Base-by-base conservation (phyloP, 2,797 vertebrate species). In the Sebastes glaucus region DNA sequence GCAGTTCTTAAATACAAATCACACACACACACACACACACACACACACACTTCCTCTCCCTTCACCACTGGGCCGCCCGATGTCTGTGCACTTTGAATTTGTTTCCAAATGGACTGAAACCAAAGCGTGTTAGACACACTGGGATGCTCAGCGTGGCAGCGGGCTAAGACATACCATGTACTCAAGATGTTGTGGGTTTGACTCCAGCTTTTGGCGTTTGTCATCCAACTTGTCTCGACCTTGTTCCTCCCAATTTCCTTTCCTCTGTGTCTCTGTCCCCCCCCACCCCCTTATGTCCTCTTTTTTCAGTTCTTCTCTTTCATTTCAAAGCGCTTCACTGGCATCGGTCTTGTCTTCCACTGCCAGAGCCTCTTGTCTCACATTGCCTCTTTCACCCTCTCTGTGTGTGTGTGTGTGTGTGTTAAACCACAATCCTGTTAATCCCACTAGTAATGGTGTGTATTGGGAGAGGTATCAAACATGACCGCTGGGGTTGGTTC, bases 401-500 rank as follows among this genome's bases (percentile, higher is more conserved):
- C 38, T 60, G 65, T 28, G 65, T 67, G 46, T 75, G 66, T 64
- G 13, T 80, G 73, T 68, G 72, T 55, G 75, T 74, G 66, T 71
- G 65, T 87, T 75, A 69, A 86, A 82, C 79, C 69, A 2, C 83
- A 91, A 89, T 90, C 90, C 86, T 63, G 85, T 86, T 94, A 93
- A 94, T 94, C 93, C 89, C 91, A 89, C 91, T 93, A 90, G 91
- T 93, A 84, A 91, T 92, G 89, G 88, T 92, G 93, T 88, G 91
- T 71, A 88, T 85, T 93, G 91, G 92, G 91, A 91, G 77, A 63
- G 33, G 73, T 83, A 87, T 94, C 91, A 89, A 84, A 91, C 89
- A 92, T 84, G 83, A 79, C 91, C 88, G 78, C 73, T 89, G 90
- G 91, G 90, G 84, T 61, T 76, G 72, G 46, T 86, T 82, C 85